These are phyloP conservation scores for Spatulosminthurus flaviceps DNA, from an alignment of 2,888 invertebrate species.

Conservation along the genomic window DNA sequence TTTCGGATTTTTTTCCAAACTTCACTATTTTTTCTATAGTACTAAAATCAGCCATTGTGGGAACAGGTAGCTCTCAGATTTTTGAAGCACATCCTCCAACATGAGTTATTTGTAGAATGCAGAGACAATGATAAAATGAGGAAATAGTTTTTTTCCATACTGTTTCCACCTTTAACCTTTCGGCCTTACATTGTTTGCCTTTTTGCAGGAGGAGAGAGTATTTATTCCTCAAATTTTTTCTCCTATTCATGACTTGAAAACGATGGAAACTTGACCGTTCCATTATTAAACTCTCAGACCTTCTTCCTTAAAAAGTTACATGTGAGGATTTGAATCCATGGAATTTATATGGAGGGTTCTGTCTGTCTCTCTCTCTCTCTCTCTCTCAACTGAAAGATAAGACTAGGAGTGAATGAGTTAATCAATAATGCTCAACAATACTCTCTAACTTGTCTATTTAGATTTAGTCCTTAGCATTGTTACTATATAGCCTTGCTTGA, in stretches of 20 bases:
- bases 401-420: not conserved
- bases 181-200: constrained; percentile 30
- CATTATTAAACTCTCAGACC: too few relatives aligned
- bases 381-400: not conserved
- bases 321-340: too few relatives aligned
- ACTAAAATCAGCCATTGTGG: not conserved
- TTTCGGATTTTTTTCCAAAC: not conserved
- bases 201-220: not conserved
- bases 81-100: not conserved
- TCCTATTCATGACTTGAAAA: not conserved
- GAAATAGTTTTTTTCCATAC: constrained; percentile 9
- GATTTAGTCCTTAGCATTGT: constrained; percentile 32
- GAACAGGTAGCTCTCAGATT: not conserved
- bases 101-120: not conserved
- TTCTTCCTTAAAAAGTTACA: too few relatives aligned
- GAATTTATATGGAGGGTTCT: too few relatives aligned
- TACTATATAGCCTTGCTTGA: not conserved
- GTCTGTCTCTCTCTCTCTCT: too few relatives aligned
- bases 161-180: constrained; percentile 3
- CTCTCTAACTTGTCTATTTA: not conserved
- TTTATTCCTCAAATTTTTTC: not conserved
- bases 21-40: not conserved
- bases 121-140: not conserved
- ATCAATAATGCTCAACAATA: constrained; percentile 6
- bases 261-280: not conserved